A percentile compares a stretch with the other conserved stretches of the same genome.
Conservation (phyloP, 1,140 invertebrate genomes). For the Rhagoletis pomonella region DNA sequence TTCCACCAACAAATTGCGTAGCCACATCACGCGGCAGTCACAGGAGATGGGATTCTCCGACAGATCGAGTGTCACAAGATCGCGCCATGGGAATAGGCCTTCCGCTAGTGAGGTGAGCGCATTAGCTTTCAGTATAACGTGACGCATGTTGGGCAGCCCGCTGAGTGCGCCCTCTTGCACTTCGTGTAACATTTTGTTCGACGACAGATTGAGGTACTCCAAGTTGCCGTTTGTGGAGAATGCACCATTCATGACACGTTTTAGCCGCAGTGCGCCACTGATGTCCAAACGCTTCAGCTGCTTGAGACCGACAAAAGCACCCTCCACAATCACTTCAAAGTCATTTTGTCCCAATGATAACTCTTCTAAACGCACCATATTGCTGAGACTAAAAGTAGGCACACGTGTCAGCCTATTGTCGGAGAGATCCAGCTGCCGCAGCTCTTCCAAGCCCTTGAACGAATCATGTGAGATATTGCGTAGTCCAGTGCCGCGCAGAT, state of each 20-base stretch:
- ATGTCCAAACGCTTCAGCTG: constrained; percentile 87
- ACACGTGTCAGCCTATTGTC: constrained; percentile 85
- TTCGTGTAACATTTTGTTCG: constrained; percentile 83
- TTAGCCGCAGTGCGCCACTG: constrained; percentile 83
- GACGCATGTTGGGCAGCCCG: constrained; percentile 85
- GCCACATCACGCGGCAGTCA: constrained; percentile 87
- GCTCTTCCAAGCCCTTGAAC: constrained; percentile 83
- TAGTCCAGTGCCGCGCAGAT: constrained; percentile 86
- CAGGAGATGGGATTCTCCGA: constrained; percentile 89
- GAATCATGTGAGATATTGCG: constrained; percentile 84
- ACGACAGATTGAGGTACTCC: constrained; percentile 84
- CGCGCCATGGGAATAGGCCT: constrained; percentile 85
- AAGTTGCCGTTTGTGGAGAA: constrained; percentile 88
- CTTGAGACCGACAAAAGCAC: constrained; percentile 85
- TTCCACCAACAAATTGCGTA: constrained; percentile 83
- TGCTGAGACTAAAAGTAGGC: constrained; percentile 83
- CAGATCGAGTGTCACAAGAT: constrained; percentile 84
- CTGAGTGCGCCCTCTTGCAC: constrained; percentile 86
- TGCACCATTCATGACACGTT: constrained; percentile 83
- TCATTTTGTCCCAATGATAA: constrained; percentile 88
- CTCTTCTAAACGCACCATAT: constrained; percentile 84
- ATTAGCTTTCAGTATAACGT: constrained; percentile 86
- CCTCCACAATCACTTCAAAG: constrained; percentile 80
- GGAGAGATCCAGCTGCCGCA: constrained; percentile 84
- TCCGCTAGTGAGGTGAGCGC: constrained; percentile 84